A percentile compares a stretch with the other conserved stretches of the same genome.
Conservation (phyloP, 2,113 vertebrate genomes). For the Melanotaenia duboulayi region DNA sequence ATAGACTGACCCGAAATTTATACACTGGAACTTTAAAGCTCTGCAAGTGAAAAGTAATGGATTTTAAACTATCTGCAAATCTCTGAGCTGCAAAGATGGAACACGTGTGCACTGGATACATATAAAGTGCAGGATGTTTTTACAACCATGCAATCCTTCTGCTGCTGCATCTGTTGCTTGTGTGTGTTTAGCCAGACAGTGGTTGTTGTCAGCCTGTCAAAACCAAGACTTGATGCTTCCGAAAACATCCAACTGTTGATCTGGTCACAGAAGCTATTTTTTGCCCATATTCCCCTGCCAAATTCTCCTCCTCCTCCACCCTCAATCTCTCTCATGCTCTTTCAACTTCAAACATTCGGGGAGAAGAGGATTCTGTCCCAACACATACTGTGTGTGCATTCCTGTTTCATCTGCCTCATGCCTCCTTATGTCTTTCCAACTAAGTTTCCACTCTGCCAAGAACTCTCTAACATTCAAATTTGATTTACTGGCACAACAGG, state of each 20-base stretch:
- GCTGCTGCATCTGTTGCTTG: background rate
- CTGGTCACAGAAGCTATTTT: slow-evolving; percentile 62
- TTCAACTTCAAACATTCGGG: slow-evolving; percentile 64
- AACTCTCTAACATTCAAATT: slow-evolving; percentile 60
- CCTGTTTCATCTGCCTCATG: slow-evolving; percentile 50
- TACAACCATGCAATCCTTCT: slow-evolving; percentile 25
- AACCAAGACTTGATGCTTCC: slow-evolving; percentile 50
- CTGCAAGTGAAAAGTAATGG: background rate
- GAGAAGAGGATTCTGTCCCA: slow-evolving; percentile 39
- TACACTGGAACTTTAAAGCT: too few relatives aligned
- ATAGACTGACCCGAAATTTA: too few relatives aligned
- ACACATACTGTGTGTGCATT: slow-evolving; percentile 39
- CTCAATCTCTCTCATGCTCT: slow-evolving; percentile 61
- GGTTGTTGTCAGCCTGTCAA: slow-evolving; percentile 34
- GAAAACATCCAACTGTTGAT: slow-evolving; percentile 59
- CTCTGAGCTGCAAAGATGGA: background rate
- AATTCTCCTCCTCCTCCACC: slow-evolving; percentile 39
- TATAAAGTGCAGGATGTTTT: slow-evolving; percentile 23
- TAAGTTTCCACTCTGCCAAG: slow-evolving; percentile 34
- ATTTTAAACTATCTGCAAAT: background rate
- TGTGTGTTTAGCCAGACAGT: slow-evolving; percentile 17
- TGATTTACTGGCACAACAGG: slow-evolving; percentile 48
- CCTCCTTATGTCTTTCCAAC: slow-evolving; percentile 35
- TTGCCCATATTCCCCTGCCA: slow-evolving; percentile 31
- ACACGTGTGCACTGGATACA: slow-evolving; percentile 29